Percentiles rank a stretch among this genome's conserved stretches.
Evolutionary conservation across 1,140 invertebrate genomes (phyloP).

Genomic region (Drosophila chauvacae): DNA sequence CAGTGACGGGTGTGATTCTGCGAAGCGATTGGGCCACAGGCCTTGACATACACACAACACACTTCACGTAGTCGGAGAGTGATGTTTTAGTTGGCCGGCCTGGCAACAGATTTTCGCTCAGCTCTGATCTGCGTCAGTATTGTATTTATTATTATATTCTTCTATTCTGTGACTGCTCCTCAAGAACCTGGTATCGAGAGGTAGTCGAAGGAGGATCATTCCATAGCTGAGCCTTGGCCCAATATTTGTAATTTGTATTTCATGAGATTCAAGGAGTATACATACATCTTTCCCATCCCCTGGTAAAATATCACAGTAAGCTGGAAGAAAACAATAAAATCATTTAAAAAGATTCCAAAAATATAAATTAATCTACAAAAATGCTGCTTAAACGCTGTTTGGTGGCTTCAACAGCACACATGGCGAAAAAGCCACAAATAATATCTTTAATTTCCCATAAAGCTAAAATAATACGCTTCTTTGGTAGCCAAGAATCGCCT

Average conservation of each 20-base stretch:
- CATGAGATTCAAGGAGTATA: neutral
- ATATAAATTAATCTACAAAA: neutral
- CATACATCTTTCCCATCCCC: neutral
- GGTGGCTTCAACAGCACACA: neutral
- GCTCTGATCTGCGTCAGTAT: slow-evolving; percentile 23
- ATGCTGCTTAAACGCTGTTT: slow-evolving; percentile 35
- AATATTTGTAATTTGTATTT: neutral
- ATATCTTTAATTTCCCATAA: neutral
- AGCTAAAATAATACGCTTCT: neutral
- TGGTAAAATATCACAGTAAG: neutral
- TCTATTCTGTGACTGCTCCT: neutral
- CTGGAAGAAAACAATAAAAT: neutral
- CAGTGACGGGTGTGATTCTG: slow-evolving; percentile 45
- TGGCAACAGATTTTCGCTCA: slow-evolving; percentile 50
- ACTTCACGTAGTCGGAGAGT: slow-evolving; percentile 44
- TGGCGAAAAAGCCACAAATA: neutral
- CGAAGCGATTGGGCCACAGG: slow-evolving; percentile 44
- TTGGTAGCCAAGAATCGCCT: slow-evolving; percentile 1
- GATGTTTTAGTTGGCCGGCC: slow-evolving; percentile 28
- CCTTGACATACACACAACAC: slow-evolving; percentile 52
- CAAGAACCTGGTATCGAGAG: neutral
- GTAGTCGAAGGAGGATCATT: neutral
- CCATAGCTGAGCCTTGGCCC: neutral
- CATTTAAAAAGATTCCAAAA: neutral
- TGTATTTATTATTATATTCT: neutral